Evolutionary conservation across 1,140 invertebrate genomes (phyloP).

Genomic region (Calosoma granatense): DNA sequence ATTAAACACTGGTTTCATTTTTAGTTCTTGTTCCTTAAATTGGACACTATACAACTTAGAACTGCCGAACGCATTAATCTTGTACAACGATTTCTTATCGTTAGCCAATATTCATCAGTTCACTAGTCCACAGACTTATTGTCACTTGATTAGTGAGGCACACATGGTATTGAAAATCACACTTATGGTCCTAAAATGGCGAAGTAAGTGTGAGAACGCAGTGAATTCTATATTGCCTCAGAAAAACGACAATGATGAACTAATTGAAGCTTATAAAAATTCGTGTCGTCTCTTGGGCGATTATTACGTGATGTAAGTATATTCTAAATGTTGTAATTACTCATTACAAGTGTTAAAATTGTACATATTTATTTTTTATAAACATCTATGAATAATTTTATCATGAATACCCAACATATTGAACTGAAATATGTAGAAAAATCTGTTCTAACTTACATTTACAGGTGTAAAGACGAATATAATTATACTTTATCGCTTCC

Average conservation of each 20-base stretch:
- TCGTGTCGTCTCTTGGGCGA: conserved; percentile 53
- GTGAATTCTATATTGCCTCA: conserved; percentile 20
- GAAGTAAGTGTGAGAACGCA: conserved; percentile 23
- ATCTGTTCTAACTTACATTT: too few relatives aligned
- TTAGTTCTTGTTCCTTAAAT: conserved; percentile 29
- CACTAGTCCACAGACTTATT: conserved; percentile 49
- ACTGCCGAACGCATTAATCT: conserved; percentile 45
- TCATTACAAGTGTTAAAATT: neutral
- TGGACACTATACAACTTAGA: conserved; percentile 60
- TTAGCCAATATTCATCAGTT: conserved; percentile 52
- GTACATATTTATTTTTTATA: too few relatives aligned
- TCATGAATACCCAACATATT: too few relatives aligned
- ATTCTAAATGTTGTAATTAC: neutral
- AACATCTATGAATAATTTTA: too few relatives aligned
- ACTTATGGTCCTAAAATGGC: conserved; percentile 33
- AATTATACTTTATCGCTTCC: conserved; percentile 47
- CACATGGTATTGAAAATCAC: conserved; percentile 48
- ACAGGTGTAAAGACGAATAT: conserved; percentile 26
- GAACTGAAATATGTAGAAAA: too few relatives aligned
- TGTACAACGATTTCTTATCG: conserved; percentile 55
- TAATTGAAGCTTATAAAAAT: conserved; percentile 44
- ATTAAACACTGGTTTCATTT: conserved; percentile 11
- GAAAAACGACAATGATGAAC: conserved; percentile 30
- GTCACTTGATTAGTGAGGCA: conserved; percentile 54
- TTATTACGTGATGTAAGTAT: conserved; percentile 48